Conservation (phyloP, 1,140 invertebrate species). For the Charaxes varanes region DNA sequence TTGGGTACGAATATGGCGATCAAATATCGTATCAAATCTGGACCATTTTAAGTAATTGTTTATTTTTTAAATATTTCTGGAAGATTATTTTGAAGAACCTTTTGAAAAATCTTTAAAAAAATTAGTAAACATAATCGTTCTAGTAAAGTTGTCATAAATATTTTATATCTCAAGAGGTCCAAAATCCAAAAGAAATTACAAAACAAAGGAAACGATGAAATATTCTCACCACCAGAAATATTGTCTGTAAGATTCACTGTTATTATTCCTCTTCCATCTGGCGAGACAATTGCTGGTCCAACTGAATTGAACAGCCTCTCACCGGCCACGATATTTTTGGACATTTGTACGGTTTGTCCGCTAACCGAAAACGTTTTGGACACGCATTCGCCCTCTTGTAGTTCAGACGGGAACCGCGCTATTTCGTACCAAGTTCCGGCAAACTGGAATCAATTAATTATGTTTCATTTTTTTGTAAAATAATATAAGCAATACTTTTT, state of each 20-base stretch:
- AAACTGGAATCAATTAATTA: slow-evolving; percentile 32
- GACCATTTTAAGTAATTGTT: too few species aligned
- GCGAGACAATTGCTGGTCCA: slow-evolving; percentile 17
- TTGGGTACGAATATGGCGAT: too few species aligned
- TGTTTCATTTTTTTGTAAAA: too few species aligned
- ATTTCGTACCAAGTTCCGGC: slow-evolving; percentile 50
- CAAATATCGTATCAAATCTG: too few species aligned
- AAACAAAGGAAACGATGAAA: neutral
- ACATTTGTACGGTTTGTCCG: slow-evolving; percentile 25
- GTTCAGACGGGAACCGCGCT: slow-evolving; percentile 45
- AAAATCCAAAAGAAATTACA: neutral
- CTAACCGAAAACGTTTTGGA: slow-evolving; percentile 15
- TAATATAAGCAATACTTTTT: too few species aligned
- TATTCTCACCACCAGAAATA: slow-evolving; percentile 30
- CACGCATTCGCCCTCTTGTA: slow-evolving; percentile 45
- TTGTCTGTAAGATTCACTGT: slow-evolving; percentile 23
- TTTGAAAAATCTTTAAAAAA: too few species aligned
- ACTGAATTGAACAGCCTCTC: slow-evolving; percentile 25
- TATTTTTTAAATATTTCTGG: too few species aligned
- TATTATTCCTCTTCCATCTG: slow-evolving; percentile 35
- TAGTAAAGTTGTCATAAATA: neutral
- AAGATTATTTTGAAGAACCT: too few species aligned
- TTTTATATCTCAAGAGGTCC: neutral
- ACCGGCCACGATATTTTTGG: slow-evolving; percentile 32
- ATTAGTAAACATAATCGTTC: neutral